These are phyloP conservation scores for Acleris sparsana DNA, from an alignment of 2,888 invertebrate species.

Conservation along the genomic window DNA sequence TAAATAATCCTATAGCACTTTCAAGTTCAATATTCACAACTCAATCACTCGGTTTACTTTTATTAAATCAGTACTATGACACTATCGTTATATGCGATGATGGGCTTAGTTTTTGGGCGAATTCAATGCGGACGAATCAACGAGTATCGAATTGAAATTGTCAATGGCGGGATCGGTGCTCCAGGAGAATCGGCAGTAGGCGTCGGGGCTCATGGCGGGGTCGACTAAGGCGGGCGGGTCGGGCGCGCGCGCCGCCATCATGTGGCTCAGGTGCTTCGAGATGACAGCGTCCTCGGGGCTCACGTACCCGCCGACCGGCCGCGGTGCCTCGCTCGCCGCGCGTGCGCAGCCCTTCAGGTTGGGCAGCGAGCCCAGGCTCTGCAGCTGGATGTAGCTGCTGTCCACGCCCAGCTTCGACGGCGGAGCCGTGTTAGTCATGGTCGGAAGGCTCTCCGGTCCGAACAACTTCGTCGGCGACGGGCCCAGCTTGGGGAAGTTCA, in stretches of 20 bases:
- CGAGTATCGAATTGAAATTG: slow-evolving; percentile 72
- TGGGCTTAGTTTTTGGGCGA: slow-evolving; percentile 66
- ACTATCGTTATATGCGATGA: slow-evolving; percentile 50
- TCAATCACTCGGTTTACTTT: slow-evolving; percentile 64
- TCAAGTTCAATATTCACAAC: slow-evolving; percentile 67
- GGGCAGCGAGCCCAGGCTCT: slow-evolving; percentile 71
- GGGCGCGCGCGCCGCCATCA: slow-evolving; percentile 60
- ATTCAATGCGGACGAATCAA: slow-evolving; percentile 65
- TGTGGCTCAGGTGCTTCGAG: slow-evolving; percentile 74
- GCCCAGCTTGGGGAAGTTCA: slow-evolving; percentile 65
- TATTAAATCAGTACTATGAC: slow-evolving; percentile 57
- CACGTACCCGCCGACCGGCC: slow-evolving; percentile 67
- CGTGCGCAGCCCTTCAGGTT: slow-evolving; percentile 64
- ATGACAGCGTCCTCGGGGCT: slow-evolving; percentile 73
- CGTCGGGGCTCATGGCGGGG: slow-evolving; percentile 78
- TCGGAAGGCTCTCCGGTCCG: slow-evolving; percentile 75
- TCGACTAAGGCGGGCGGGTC: slow-evolving; percentile 75
- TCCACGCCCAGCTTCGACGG: slow-evolving; percentile 64
- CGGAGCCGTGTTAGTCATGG: slow-evolving; percentile 72
- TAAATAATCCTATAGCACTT: slow-evolving; percentile 66
- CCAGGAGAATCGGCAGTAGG: slow-evolving; percentile 80
- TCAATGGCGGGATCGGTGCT: slow-evolving; percentile 77
- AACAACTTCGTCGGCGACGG: slow-evolving; percentile 62
- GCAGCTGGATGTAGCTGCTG: slow-evolving; percentile 75
- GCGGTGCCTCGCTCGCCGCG: slow-evolving; percentile 56